Base-by-base conservation (phyloP, 2,888 invertebrate species). In the Maniola hyperantus region DNA sequence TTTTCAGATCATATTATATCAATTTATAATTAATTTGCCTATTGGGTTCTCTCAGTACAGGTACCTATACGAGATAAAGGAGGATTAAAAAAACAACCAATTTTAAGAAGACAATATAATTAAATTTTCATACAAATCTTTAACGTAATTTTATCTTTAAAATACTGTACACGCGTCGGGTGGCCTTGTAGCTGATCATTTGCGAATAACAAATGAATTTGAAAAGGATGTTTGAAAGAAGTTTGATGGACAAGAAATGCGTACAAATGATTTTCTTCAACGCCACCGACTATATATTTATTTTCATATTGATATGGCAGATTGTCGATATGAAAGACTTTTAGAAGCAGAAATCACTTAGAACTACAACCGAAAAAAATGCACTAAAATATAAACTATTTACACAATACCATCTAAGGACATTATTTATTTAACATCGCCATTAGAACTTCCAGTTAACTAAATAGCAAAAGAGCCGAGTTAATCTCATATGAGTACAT, bases 61-160 rank as follows among this genome's bases (percentile, higher is more conserved):
- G 4, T 4, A 26, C 26, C 26, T 26, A 26, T 26, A 26, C 26
- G 26, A 26, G 26, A 26, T 8, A 18, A 15, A 18, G 8, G 26
- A 36, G 36, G 26, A 51, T 10, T 51, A 68, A 33, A 15, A 64
- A 77, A 74, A 83, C 85, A 81, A 79, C 66, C 78, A 67, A 77
- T 82, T 88, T 90, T 91, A 91, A 87, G 91, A 91, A 92, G 91
- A 91, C 91, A 91, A 91, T 92, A 93, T 93, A 93, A 93, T 94
- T 92, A 90, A 94, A 93, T 94, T 95, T 95, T 95, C 95, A 95
- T 95, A 95, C 95, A 95, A 95, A 95, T 95, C 90, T 95, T 95
- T 95, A 95, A 95, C 95, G 94, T 91, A 91, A 84, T 95, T 94
- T 94, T 91, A 94, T 92, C 93, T 93, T 94, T 95, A 95, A 95